Conservation (phyloP, 2,797 vertebrate species). For the Acomys russatus region DNA sequence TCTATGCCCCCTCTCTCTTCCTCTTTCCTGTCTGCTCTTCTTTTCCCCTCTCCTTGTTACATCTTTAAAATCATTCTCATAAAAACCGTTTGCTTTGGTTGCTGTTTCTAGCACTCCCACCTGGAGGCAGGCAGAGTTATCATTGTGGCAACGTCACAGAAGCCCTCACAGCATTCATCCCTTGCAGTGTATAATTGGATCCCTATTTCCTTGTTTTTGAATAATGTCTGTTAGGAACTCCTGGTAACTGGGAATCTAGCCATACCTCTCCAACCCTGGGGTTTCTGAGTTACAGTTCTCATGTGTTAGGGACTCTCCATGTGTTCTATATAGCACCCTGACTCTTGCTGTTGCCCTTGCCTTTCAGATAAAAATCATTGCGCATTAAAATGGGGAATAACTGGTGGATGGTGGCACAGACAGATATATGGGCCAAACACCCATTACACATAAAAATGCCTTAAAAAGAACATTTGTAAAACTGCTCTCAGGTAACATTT, state of each 20-base stretch:
- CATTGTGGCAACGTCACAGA: background rate
- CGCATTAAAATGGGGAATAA: background rate
- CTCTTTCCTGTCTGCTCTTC: fast-evolving
- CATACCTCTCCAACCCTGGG: background rate
- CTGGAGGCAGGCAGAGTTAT: background rate
- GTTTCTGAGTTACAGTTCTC: background rate
- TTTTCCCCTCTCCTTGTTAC: fast-evolving
- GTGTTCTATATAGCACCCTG: background rate
- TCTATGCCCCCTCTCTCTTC: fast-evolving
- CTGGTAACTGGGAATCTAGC: background rate
- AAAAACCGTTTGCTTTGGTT: background rate
- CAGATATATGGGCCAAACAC: background rate
- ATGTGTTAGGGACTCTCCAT: background rate
- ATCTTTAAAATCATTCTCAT: background rate
- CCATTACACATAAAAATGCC: background rate
- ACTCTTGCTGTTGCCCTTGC: background rate
- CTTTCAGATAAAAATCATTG: constrained; percentile 29
- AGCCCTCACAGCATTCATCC: background rate
- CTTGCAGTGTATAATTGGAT: background rate
- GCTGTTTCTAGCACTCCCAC: background rate
- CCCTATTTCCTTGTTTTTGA: background rate
- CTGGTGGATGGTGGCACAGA: background rate
- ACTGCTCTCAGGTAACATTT: background rate
- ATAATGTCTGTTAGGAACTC: constrained; percentile 22
- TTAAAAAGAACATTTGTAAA: background rate